A percentile compares a stretch with the other conserved stretches of the same genome.
Conservation (phyloP, 2,113 vertebrate species). For the Rafetus swinhoei region DNA sequence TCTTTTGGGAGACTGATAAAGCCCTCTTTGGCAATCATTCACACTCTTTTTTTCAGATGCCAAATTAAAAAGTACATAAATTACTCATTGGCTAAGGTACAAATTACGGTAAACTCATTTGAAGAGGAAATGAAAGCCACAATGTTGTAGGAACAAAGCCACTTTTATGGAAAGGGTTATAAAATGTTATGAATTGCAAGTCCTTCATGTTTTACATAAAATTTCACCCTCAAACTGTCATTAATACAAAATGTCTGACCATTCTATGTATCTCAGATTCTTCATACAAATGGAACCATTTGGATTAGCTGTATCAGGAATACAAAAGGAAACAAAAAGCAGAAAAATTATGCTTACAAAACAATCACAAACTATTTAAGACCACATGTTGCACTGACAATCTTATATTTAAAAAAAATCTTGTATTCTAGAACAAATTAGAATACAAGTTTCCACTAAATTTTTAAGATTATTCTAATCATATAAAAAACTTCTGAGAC, state of each 20-base stretch:
- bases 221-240: neutral
- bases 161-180: neutral
- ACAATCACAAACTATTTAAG: neutral
- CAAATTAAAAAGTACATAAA: neutral
- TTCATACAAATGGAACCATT: neutral
- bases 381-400: neutral
- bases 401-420: neutral
- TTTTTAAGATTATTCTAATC: constrained; percentile 28
- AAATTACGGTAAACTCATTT: neutral
- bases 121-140: neutral
- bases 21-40: neutral
- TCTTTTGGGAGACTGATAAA: neutral
- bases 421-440: neutral
- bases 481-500: neutral
- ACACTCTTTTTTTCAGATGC: neutral
- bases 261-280: neutral
- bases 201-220: neutral
- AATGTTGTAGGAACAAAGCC: neutral
- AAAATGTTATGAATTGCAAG: neutral
- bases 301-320: neutral
- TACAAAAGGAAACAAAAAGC: neutral
- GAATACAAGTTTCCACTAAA: neutral
- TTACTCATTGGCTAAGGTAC: neutral
- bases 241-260: neutral
- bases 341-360: neutral